Conservation (phyloP, 2,888 invertebrate genomes). For the Drosophila pseudotakahashii region DNA sequence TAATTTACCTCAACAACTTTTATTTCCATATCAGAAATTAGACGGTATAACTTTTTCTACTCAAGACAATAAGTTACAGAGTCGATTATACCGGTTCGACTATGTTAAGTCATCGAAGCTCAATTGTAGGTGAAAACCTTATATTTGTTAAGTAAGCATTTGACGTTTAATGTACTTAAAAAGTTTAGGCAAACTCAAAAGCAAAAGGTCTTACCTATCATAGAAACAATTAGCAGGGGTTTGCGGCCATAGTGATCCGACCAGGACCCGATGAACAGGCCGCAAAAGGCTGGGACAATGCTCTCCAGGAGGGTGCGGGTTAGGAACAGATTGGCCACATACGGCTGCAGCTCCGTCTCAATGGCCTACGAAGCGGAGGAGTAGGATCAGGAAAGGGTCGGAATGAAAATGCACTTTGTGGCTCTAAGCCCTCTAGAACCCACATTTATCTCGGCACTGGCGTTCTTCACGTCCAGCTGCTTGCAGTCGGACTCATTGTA, state of each 20-base stretch:
- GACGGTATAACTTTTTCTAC: too few relatives aligned
- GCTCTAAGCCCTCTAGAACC: background rate
- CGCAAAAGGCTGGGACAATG: constrained; percentile 88
- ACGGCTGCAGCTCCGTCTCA: constrained; percentile 87
- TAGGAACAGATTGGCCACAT: constrained; percentile 87
- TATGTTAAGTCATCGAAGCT: background rate
- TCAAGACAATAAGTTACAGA: background rate
- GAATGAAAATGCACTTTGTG: background rate
- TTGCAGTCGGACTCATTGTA: constrained; percentile 87
- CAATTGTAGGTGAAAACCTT: too few relatives aligned
- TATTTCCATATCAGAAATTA: too few relatives aligned
- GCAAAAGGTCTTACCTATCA: constrained; percentile 85
- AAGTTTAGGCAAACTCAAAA: too few relatives aligned
- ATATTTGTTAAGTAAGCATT: background rate
- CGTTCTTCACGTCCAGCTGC: constrained; percentile 83
- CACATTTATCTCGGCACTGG: constrained; percentile 85
- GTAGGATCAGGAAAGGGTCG: background rate
- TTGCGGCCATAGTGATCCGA: constrained; percentile 91
- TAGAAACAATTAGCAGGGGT: constrained; percentile 88
- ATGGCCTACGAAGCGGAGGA: constrained; percentile 67
- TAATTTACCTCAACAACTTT: too few relatives aligned
- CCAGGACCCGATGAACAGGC: constrained; percentile 92
- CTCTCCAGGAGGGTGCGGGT: constrained; percentile 87
- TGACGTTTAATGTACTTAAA: background rate
- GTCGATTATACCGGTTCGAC: background rate